Conservation (phyloP, 2,113 vertebrate genomes). For the Rhinoptilus africanus region DNA sequence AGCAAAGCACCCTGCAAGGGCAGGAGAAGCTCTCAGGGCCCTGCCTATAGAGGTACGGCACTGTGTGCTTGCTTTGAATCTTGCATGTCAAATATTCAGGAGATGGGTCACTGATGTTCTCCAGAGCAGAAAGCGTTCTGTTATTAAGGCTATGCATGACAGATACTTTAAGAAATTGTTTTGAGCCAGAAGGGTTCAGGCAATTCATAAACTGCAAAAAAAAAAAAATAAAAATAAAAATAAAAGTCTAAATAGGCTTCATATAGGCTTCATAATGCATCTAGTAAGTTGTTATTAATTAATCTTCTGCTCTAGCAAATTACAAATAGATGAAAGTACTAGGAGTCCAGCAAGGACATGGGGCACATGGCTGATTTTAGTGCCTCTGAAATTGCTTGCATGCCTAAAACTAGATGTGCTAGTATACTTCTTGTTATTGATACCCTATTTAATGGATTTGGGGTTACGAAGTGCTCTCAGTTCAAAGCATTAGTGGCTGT, state of each 20-base stretch:
- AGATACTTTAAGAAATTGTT: background rate
- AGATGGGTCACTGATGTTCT: background rate
- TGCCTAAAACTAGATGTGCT: background rate
- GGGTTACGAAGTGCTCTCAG: background rate
- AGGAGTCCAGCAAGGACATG: background rate
- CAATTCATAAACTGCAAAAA: background rate
- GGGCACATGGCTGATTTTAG: background rate
- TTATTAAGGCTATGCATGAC: background rate
- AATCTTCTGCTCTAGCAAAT: background rate
- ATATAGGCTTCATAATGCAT: background rate
- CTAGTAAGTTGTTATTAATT: background rate
- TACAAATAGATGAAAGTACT: background rate
- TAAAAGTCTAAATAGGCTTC: background rate
- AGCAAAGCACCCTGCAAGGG: background rate
- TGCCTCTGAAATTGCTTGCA: background rate
- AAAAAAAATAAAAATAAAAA: background rate
- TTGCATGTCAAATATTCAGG: background rate
- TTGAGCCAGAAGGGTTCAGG: background rate
- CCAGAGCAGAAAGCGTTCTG: background rate
- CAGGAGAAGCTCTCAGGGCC: background rate
- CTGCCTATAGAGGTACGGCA: background rate
- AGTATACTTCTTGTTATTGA: background rate
- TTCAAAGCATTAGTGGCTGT: background rate
- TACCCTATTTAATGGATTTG: background rate
- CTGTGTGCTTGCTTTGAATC: background rate